These are phyloP conservation scores for Drosophila rufa DNA, from an alignment of 1,140 invertebrate species.

Conservation along the genomic window DNA sequence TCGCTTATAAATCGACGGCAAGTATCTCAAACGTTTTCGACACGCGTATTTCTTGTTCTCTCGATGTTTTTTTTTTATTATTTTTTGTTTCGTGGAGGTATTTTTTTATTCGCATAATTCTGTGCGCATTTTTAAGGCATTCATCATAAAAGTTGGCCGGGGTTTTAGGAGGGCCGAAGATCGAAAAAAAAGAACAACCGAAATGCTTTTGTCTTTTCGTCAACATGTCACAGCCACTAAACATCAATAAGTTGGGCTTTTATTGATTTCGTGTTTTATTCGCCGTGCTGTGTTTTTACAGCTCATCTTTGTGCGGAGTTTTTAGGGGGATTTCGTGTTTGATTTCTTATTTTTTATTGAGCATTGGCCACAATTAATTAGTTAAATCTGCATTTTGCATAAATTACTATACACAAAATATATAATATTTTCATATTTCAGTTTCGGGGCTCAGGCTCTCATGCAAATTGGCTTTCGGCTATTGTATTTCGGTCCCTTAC, in stretches of 20 bases:
- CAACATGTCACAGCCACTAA: constrained; percentile 76
- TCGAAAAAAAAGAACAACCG: constrained; percentile 40
- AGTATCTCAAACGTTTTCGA: constrained; percentile 65
- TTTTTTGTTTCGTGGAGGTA: constrained; percentile 7
- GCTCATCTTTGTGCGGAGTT: constrained; percentile 75
- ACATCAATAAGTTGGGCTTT: constrained; percentile 70
- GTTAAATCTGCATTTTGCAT: constrained; percentile 81
- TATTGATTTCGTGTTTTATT: constrained; percentile 52
- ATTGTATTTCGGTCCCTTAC: constrained; percentile 49
- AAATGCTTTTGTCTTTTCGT: constrained; percentile 73
- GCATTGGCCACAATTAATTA: constrained; percentile 82
- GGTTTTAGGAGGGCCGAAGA: constrained; percentile 24
- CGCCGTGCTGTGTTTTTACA: constrained; percentile 45
- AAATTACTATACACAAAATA: constrained; percentile 66
- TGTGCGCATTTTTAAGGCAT: constrained; percentile 71
- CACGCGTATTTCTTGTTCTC: constrained; percentile 65
- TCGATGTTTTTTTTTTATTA: constrained; percentile 6
- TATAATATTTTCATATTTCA: constrained; percentile 68
- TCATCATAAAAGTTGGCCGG: constrained; percentile 59
- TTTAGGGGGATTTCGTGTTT: constrained; percentile 58
- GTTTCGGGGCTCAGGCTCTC: constrained; percentile 14
- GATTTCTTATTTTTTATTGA: constrained; percentile 67
- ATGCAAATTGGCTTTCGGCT: constrained; percentile 38
- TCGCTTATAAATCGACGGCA: constrained; percentile 70
- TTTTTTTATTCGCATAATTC: constrained; percentile 34